Percentiles rank a stretch among this genome's conserved stretches.
phyloP scores from a whole-genome alignment of 2,113 vertebrate genomes.

The Tauraco erythrolophus region DNA sequence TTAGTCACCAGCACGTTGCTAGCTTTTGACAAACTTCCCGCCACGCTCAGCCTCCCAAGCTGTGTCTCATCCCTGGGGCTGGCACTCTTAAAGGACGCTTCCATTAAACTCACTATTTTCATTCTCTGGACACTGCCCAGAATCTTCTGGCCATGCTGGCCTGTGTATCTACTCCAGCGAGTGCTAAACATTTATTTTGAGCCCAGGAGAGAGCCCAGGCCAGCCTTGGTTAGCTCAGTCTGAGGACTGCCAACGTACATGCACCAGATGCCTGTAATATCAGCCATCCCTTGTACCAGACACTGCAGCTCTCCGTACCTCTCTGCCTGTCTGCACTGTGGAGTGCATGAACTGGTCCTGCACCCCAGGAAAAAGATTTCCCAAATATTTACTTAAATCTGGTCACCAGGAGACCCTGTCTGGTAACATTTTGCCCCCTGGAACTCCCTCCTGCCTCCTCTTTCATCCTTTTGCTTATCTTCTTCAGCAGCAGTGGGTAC shows the following conservation, averaged over 20 bases:
- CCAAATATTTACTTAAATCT: background rate
- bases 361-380: background rate
- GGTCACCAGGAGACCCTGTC: background rate
- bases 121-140: background rate
- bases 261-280: accelerated
- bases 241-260: background rate
- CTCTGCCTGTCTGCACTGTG: background rate
- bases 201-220: background rate
- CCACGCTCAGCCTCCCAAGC: background rate
- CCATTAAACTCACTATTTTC: background rate
- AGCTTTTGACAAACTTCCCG: background rate
- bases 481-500: background rate
- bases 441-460: background rate
- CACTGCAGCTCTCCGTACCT: no score
- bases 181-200: background rate
- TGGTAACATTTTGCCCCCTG: background rate
- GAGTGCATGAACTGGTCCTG: background rate
- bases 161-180: no score
- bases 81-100: background rate
- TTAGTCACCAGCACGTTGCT: background rate
- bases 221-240: background rate
- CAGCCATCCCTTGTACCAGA: no score
- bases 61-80: background rate
- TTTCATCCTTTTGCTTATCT: background rate
- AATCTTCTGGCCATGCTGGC: background rate